These are phyloP conservation scores for Axis porcinus DNA, from an alignment of 2,113 vertebrate species.

Conservation along the genomic window DNA sequence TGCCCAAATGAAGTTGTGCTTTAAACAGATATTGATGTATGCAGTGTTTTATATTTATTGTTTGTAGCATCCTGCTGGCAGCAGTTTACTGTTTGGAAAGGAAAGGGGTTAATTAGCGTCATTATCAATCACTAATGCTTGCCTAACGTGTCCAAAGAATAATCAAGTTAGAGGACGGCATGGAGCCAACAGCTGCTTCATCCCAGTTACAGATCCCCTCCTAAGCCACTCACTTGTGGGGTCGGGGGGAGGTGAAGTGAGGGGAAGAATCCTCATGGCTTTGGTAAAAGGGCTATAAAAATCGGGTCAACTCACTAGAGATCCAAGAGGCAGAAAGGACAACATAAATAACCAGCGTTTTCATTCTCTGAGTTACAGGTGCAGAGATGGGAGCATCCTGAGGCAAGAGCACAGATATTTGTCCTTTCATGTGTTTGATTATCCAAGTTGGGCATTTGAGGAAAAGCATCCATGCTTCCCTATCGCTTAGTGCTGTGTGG, in stretches of 20 bases:
- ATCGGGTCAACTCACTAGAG: conserved; percentile 75
- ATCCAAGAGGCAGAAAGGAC: conserved; percentile 66
- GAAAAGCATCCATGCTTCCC: background rate
- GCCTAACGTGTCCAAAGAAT: conserved; percentile 86
- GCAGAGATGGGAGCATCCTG: conserved; percentile 63
- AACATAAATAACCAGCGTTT: conserved; percentile 77
- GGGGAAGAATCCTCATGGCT: conserved; percentile 60
- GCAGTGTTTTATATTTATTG: conserved; percentile 68
- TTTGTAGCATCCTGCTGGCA: conserved; percentile 77
- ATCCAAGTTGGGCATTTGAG: conserved; percentile 16
- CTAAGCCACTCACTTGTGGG: conserved; percentile 73
- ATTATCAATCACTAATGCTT: conserved; percentile 88
- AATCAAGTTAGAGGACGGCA: conserved; percentile 86
- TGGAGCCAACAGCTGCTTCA: conserved; percentile 85
- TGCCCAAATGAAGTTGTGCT: conserved; percentile 57
- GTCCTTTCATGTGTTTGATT: conserved; percentile 57
- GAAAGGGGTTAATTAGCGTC: conserved; percentile 85
- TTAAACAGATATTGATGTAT: conserved; percentile 66
- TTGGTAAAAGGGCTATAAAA: conserved; percentile 78
- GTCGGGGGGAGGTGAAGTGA: background rate
- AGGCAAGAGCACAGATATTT: conserved; percentile 54
- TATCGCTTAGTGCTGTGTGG: background rate
- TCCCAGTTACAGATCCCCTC: conserved; percentile 80
- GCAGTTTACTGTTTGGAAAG: conserved; percentile 77
- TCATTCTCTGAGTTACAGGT: conserved; percentile 79